Conservation (phyloP, 1,140 invertebrate genomes). For the Phthorimaea operculella region DNA sequence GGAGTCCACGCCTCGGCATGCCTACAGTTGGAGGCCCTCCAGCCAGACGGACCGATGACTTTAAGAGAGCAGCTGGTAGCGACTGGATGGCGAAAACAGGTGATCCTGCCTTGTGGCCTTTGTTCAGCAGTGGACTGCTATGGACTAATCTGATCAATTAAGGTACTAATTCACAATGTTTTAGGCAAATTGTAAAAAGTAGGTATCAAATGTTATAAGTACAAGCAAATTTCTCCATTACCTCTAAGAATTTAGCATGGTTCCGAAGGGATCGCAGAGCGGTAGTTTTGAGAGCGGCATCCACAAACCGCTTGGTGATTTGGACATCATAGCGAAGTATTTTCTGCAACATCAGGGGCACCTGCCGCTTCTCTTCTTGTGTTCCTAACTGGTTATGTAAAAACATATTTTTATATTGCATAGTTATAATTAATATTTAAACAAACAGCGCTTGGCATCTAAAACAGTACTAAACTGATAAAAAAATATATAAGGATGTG, state of each 20-base stretch:
- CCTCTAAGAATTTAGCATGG: conserved; percentile 77
- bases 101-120: no score
- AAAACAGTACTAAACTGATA: neutral
- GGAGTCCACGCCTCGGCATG: no score
- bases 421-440: neutral
- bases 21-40: no score
- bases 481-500: neutral
- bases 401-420: conserved; percentile 1
- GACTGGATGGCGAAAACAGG: no score
- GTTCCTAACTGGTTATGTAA: conserved; percentile 32
- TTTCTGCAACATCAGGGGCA: conserved; percentile 67
- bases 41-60: no score
- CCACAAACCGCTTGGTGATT: conserved; percentile 73
- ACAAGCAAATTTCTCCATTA: conserved; percentile 38
- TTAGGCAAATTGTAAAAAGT: no score
- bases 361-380: conserved; percentile 62
- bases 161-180: no score
- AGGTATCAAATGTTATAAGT: neutral
- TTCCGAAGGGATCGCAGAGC: conserved; percentile 70
- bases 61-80: no score
- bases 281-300: conserved; percentile 67
- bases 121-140: no score
- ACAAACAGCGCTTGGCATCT: neutral
- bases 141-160: no score
- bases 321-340: conserved; percentile 72